Evolutionary conservation across 2,888 invertebrate genomes (phyloP), one percentile per base, ranked within the genome.

Genomic region (Netelia melanura): DNA sequence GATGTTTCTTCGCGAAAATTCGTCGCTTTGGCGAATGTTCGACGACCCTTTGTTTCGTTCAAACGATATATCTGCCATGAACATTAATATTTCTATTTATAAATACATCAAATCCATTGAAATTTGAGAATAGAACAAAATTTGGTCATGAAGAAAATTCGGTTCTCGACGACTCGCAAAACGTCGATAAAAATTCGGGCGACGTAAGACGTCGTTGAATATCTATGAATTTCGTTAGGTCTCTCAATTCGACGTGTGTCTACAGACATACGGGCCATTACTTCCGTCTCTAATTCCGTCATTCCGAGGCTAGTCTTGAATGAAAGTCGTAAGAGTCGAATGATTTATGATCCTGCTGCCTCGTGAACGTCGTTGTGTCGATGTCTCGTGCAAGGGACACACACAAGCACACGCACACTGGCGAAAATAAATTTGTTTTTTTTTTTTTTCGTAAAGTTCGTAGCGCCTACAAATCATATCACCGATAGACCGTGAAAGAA

Each of bases 291-390:
- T 81, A 74, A 84, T 81, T 62, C 30, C 78, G 78, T 81, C 56
- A 78, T 84, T 81, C 44, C 70, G 58, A 78, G 54, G 74, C 78
- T 58, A 64, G 74, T 78, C 78, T 71, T 81, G 74, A 81, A 84
- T 84, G 84, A 78, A 78, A 68, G 78, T 70, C 77, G 78, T 70
- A 44, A 75, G 58, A 84, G 74, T 78, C 81, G 81, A 84, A 84
- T 81, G 81, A 58, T 58, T 74, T 65, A 78, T 81, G 44, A 78
- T 74, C 81, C 68, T 71, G 68, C 58, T 70, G 74, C 68, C 70
- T 78, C 44, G 72, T 48, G 54, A 75, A 48, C 68, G 61, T 81
- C 74, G 84, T 70, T 68, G 54, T 62, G 68, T 65, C 58, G 56
- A 70, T 67, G 52, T 64, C 58, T 30, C 67, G 75, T 25, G n/a